These are phyloP conservation scores for Calephelis virginiensis DNA, from an alignment of 1,140 invertebrate genomes.

Conservation along the genomic window DNA sequence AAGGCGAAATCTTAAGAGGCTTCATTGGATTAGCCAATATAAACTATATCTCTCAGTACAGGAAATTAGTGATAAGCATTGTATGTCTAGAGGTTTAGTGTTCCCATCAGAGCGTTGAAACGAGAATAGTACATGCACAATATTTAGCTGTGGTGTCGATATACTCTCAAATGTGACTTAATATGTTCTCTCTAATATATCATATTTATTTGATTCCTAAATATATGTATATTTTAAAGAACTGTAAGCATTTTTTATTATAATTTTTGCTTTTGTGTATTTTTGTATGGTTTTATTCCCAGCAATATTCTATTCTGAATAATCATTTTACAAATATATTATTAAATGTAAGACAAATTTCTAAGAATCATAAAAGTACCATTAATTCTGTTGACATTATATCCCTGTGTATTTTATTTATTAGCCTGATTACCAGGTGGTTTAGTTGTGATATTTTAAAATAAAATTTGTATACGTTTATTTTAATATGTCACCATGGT, in stretches of 20 bases:
- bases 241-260: background rate
- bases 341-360: background rate
- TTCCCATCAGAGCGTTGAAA: background rate
- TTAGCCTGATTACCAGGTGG: slow-evolving; percentile 49
- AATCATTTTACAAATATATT: background rate
- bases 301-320: background rate
- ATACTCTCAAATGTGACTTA: slow-evolving; percentile 16
- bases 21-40: slow-evolving; percentile 30
- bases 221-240: slow-evolving; percentile 1
- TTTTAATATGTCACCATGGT: slow-evolving; percentile 58
- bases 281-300: slow-evolving; percentile 3
- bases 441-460: slow-evolving; percentile 76
- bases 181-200: slow-evolving; percentile 18
- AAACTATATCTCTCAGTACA: slow-evolving; percentile 76
- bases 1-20: slow-evolving; percentile 8
- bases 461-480: slow-evolving; percentile 77
- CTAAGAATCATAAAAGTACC: background rate
- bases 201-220: slow-evolving; percentile 16
- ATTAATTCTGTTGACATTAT: slow-evolving; percentile 14
- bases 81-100: slow-evolving; percentile 55
- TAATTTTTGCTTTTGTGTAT: slow-evolving; percentile 6
- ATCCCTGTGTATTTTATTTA: slow-evolving; percentile 50
- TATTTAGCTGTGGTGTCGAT: slow-evolving; percentile 15
- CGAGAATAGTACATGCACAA: slow-evolving; percentile 15
- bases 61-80: slow-evolving; percentile 70